phyloP scores from a whole-genome alignment of 2,888 invertebrate species.

The Ischnura elegans region DNA sequence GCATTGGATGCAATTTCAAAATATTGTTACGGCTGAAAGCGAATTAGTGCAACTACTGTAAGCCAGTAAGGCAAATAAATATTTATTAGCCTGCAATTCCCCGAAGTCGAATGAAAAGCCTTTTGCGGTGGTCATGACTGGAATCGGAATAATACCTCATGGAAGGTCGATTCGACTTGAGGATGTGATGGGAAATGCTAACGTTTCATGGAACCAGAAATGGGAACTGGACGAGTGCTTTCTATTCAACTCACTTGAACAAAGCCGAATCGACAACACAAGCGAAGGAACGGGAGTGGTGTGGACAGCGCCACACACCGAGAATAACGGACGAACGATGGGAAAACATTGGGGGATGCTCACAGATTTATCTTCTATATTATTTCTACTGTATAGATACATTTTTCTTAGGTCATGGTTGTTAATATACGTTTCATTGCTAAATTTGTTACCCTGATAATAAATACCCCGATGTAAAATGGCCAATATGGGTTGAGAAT shows the following conservation, averaged over 20 bases:
- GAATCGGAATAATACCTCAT: background rate
- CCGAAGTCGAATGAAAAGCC: background rate
- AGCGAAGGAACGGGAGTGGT: background rate
- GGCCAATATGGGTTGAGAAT: too few relatives aligned
- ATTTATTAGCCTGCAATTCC: too few relatives aligned
- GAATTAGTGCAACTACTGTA: background rate
- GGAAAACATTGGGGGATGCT: too few relatives aligned
- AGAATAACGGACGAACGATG: background rate
- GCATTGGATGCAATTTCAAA: background rate
- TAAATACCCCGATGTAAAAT: too few relatives aligned
- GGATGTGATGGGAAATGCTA: background rate
- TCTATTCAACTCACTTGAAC: background rate
- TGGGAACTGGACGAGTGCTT: background rate
- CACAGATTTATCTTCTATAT: too few relatives aligned
- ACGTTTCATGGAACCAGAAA: background rate
- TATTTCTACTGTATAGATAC: too few relatives aligned
- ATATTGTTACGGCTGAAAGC: background rate
- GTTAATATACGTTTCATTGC: too few relatives aligned
- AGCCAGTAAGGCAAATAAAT: background rate
- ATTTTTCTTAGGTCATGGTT: too few relatives aligned
- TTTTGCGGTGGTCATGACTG: background rate
- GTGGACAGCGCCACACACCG: background rate
- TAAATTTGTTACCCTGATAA: too few relatives aligned
- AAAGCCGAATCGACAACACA: background rate
- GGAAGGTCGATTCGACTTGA: background rate